phyloP scores from a whole-genome alignment of 2,113 vertebrate species.

The Oncorhynchus gorbuscha region DNA sequence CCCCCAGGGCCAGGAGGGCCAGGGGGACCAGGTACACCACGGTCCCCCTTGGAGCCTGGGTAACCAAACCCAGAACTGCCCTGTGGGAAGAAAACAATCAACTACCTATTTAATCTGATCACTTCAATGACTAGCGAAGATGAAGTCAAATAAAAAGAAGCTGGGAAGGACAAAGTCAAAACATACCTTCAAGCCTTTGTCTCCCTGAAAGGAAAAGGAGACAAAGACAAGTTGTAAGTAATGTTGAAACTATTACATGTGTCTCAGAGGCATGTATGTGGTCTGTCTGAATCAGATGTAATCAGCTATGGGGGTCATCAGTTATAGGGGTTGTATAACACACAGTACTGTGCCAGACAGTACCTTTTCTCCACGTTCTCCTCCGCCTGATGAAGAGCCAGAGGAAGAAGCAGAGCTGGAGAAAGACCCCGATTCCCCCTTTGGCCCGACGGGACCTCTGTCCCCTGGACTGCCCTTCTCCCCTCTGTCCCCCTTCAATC shows the following conservation, averaged over 20 bases:
- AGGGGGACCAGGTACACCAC: constrained; percentile 66
- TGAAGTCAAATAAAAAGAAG: not conserved
- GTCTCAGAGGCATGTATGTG: not conserved
- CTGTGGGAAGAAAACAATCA: constrained; percentile 54
- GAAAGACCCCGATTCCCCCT: constrained; percentile 68
- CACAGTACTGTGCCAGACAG: not conserved
- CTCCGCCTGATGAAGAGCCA: constrained; percentile 23
- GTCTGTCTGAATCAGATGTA: not conserved
- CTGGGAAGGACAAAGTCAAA: not conserved
- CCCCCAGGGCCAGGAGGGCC: constrained; percentile 74
- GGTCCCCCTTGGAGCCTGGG: constrained; percentile 82
- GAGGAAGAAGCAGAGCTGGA: constrained; percentile 1
- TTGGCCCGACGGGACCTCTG: constrained; percentile 64
- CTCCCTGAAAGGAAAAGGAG: constrained; percentile 69
- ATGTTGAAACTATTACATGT: not conserved
- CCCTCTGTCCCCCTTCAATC: constrained; percentile 74
- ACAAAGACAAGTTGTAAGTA: not conserved
- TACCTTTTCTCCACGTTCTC: constrained; percentile 76
- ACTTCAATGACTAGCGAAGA: not conserved
- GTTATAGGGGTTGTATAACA: too few species aligned
- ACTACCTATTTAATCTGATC: not conserved
- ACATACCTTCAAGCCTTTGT: constrained; percentile 80
- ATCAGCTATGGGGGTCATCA: too few species aligned
- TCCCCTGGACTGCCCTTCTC: constrained; percentile 67
- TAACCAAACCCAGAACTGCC: constrained; percentile 76